Conservation (phyloP, 64 coral and sea anemone genomes). For the Hydrozoanthus tunicans region DNA sequence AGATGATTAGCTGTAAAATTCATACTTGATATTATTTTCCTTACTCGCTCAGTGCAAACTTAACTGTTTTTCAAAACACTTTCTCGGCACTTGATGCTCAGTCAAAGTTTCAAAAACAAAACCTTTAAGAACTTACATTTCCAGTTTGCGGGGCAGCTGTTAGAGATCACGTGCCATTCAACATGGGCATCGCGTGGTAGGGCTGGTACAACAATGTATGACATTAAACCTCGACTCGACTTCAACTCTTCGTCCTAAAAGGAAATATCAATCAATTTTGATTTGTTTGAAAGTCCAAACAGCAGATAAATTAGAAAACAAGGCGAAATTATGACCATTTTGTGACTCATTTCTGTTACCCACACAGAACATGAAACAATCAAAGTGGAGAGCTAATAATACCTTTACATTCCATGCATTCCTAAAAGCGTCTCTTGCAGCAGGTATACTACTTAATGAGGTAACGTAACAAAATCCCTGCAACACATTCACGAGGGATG, state of each 20-base stretch:
- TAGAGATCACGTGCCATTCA: slow-evolving; percentile 79
- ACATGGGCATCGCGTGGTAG: slow-evolving; percentile 74
- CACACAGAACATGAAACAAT: too few species aligned
- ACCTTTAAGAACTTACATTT: slow-evolving; percentile 52
- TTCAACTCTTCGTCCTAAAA: slow-evolving; percentile 9
- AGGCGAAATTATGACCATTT: too few species aligned
- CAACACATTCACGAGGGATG: slow-evolving; percentile 55
- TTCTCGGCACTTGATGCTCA: neutral
- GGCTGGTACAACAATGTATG: slow-evolving; percentile 74
- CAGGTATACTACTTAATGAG: slow-evolving; percentile 38
- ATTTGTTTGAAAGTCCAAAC: too few species aligned
- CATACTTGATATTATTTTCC: too few species aligned
- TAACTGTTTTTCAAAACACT: neutral
- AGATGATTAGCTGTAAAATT: too few species aligned
- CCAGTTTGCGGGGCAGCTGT: slow-evolving; percentile 19
- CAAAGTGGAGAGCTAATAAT: neutral
- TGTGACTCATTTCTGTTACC: too few species aligned
- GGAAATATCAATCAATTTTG: neutral
- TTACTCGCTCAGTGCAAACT: neutral
- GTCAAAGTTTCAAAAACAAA: neutral
- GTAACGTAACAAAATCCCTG: slow-evolving; percentile 88
- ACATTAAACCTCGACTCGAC: slow-evolving; percentile 49
- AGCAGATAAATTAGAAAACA: too few species aligned
- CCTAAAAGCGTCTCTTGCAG: slow-evolving; percentile 63
- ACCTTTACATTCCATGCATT: slow-evolving; percentile 46